Evolutionary conservation across 1,140 invertebrate genomes (phyloP).

Genomic region (Drosophila nasuta): DNA sequence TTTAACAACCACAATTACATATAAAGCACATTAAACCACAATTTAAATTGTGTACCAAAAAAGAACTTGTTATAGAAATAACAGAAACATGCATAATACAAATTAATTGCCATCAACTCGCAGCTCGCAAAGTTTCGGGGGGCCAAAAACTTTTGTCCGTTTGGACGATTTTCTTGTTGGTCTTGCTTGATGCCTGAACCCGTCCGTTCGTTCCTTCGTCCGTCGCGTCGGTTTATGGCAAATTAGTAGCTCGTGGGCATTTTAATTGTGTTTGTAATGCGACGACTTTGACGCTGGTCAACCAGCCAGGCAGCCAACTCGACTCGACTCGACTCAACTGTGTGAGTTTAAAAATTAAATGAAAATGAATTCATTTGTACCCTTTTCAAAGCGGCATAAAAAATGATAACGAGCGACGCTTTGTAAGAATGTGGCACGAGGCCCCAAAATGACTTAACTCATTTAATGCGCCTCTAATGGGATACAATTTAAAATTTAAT

Average conservation of each 20-base stretch:
- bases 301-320: conserved; percentile 6
- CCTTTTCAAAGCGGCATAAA: conserved; percentile 78
- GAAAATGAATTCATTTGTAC: conserved; percentile 82
- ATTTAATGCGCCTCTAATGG: conserved; percentile 83
- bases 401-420: conserved; percentile 58
- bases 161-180: conserved; percentile 25
- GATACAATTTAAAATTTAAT: conserved; percentile 84
- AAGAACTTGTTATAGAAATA: conserved; percentile 58
- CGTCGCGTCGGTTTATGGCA: conserved; percentile 58
- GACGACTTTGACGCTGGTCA: conserved; percentile 48
- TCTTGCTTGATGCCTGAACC: conserved; percentile 14
- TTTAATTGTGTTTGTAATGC: conserved; percentile 77
- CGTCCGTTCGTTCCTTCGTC: background rate
- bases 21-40: conserved; percentile 36
- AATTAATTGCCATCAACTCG: conserved; percentile 80
- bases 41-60: conserved; percentile 31
- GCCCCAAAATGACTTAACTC: conserved; percentile 76
- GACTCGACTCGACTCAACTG: conserved; percentile 17
- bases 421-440: conserved; percentile 59
- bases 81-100: conserved; percentile 72
- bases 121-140: conserved; percentile 45
- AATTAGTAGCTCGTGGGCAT: conserved; percentile 83
- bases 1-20: conserved; percentile 7
- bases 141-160: conserved; percentile 29
- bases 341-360: conserved; percentile 75